phyloP scores from a whole-genome alignment of 2,113 vertebrate species.

The Verasper variegatus region DNA sequence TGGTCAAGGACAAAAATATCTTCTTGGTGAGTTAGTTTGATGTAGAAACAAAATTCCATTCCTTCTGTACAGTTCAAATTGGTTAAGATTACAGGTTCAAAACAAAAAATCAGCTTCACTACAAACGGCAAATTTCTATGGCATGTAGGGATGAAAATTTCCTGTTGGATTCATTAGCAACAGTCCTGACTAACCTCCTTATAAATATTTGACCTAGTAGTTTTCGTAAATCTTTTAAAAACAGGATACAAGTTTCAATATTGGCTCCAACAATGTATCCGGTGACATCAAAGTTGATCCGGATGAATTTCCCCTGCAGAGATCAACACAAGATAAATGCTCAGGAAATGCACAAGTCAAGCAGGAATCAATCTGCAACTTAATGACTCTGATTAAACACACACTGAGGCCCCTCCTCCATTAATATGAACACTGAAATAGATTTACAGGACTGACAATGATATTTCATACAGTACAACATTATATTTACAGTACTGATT shows the following conservation, averaged over 20 bases:
- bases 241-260: slow-evolving; percentile 98
- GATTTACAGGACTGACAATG: background rate
- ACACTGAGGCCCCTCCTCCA: background rate
- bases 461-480: background rate
- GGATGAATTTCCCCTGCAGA: slow-evolving; percentile 96
- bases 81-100: background rate
- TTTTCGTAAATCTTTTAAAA: slow-evolving; percentile 1
- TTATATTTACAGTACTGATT: background rate
- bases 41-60: background rate
- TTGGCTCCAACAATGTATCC: slow-evolving; percentile 99
- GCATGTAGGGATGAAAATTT: too few relatives aligned
- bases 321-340: slow-evolving; percentile 26
- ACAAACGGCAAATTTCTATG: too few relatives aligned
- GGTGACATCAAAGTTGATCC: slow-evolving; percentile 98
- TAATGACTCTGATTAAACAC: slow-evolving; percentile 3
- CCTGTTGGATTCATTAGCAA: too few relatives aligned
- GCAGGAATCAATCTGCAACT: background rate
- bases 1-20: slow-evolving; percentile 79
- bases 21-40: background rate
- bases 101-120: background rate
- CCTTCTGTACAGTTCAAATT: background rate
- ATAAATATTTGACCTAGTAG: background rate
- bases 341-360: slow-evolving; percentile 26
- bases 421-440: background rate
- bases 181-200: background rate